A percentile compares a stretch with the other conserved stretches of the same genome.
Evolutionary conservation across 2,113 vertebrate genomes (phyloP).

Genomic region (Macrotis lagotis): DNA sequence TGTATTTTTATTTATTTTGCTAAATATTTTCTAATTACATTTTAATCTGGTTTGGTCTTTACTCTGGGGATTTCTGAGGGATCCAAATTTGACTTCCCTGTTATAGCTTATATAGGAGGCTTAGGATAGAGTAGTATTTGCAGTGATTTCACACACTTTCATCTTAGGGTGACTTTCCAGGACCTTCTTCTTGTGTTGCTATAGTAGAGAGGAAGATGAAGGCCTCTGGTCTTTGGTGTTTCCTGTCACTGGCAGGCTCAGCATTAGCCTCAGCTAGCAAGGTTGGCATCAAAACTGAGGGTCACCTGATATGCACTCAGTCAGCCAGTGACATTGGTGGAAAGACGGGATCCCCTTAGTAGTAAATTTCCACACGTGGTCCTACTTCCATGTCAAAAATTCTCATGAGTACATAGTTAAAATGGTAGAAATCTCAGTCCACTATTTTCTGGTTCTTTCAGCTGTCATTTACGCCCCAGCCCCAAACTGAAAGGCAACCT

Average conservation of each 20-base stretch:
- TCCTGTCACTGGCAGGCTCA: background rate
- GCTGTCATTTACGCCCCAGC: background rate
- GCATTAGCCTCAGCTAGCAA: background rate
- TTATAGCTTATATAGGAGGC: background rate
- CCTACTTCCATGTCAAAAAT: background rate
- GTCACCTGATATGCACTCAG: background rate
- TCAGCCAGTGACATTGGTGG: background rate
- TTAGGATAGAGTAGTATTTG: background rate
- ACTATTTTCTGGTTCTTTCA: background rate
- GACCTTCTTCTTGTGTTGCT: background rate
- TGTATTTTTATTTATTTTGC: background rate
- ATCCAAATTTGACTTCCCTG: background rate
- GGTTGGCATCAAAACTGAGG: background rate
- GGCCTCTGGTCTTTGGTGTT: background rate
- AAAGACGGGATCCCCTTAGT: background rate
- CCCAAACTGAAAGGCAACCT: background rate
- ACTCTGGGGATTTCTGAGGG: background rate
- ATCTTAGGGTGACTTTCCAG: background rate
- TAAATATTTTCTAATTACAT: background rate
- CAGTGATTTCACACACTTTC: background rate
- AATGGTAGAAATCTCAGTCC: background rate
- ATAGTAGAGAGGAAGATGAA: background rate
- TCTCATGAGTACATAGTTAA: background rate
- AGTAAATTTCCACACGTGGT: background rate
- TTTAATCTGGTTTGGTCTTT: background rate